Percentiles rank a stretch among this genome's conserved stretches.
Conservation (phyloP, 2,888 invertebrate species). For the Agonopterix arenella region DNA sequence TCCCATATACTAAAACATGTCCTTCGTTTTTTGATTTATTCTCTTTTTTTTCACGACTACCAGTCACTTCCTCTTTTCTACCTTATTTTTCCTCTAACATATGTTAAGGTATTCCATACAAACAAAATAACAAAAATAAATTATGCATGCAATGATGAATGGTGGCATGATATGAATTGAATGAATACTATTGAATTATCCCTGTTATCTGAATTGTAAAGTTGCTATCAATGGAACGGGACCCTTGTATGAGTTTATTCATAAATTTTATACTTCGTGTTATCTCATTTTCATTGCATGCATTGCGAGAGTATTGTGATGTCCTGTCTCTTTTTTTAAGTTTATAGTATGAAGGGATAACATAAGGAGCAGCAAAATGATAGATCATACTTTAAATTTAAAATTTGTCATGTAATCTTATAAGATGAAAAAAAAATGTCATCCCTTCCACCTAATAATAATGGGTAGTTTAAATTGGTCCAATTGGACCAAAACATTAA, state of each 20-base stretch:
- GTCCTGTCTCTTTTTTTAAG: too few species aligned
- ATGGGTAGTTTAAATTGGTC: too few species aligned
- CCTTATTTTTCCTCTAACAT: neutral
- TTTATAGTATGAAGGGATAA: too few species aligned
- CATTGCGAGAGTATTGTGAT: neutral
- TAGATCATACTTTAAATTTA: too few species aligned
- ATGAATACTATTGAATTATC: conserved; percentile 27
- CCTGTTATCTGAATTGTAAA: conserved; percentile 41
- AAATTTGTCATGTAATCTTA: too few species aligned
- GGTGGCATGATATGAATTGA: conserved; percentile 38
- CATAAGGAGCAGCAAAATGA: too few species aligned
- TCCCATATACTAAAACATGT: neutral
- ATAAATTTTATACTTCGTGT: neutral
- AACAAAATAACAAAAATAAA: conserved; percentile 22
- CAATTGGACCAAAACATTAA: too few species aligned
- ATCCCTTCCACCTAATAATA: too few species aligned
- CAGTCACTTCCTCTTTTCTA: neutral
- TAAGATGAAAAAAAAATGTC: too few species aligned
- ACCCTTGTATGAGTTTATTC: neutral
- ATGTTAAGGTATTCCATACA: neutral
- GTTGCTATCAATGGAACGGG: conserved; percentile 31
- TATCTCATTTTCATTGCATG: neutral
- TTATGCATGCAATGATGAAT: conserved; percentile 59
- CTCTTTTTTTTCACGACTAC: neutral
- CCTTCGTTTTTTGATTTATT: neutral